Conservation (phyloP, 2,113 vertebrate genomes). For the Eptesicus fuscus region DNA sequence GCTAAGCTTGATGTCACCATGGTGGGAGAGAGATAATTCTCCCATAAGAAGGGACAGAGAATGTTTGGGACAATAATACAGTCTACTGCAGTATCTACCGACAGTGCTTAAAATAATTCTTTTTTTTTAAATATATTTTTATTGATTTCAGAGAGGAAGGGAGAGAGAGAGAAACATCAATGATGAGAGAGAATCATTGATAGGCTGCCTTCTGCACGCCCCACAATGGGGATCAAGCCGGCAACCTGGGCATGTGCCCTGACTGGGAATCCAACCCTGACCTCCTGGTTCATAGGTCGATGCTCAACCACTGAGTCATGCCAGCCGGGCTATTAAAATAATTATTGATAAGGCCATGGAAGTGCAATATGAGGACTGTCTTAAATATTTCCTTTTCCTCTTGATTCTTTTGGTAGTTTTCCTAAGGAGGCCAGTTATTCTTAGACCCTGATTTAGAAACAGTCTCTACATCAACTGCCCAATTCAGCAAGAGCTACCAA, state of each 20-base stretch:
- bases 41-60: neutral
- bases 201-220: too few relatives aligned
- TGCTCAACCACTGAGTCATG: neutral
- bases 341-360: neutral
- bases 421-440: neutral
- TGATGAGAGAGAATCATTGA: too few relatives aligned
- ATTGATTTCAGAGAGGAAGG: too few relatives aligned
- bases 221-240: too few relatives aligned
- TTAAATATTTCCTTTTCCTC: neutral
- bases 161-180: too few relatives aligned
- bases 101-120: neutral
- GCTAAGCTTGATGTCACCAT: neutral
- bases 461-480: neutral
- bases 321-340: neutral
- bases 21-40: neutral
- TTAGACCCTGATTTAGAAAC: neutral
- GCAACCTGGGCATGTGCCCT: too few relatives aligned
- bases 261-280: too few relatives aligned
- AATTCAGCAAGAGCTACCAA: neutral
- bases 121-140: neutral
- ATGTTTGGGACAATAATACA: neutral
- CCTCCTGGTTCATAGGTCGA: too few relatives aligned
- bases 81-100: neutral
- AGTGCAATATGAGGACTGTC: neutral
- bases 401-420: constrained; percentile 8